A percentile compares a stretch with the other conserved stretches of the same genome.
These are phyloP conservation scores for Agrotis ipsilon DNA, from an alignment of 2,888 invertebrate genomes.

Conservation along the genomic window DNA sequence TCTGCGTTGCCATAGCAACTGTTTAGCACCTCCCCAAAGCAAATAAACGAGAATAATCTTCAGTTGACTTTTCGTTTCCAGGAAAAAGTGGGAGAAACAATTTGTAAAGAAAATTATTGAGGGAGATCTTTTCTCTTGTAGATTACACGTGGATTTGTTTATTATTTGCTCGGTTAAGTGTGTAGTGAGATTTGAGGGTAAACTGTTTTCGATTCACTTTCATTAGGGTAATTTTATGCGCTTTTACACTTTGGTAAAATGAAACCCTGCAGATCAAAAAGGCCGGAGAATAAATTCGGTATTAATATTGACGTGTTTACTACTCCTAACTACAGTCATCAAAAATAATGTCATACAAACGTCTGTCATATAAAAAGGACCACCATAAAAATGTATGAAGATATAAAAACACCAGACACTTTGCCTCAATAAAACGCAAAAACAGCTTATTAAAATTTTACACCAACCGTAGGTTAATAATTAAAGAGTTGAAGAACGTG, in stretches of 20 bases:
- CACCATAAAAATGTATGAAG: slow-evolving; percentile 57
- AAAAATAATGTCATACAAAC: slow-evolving; percentile 48
- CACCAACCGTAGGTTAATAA: slow-evolving; percentile 61
- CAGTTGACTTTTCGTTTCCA: slow-evolving; percentile 56
- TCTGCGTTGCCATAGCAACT: slow-evolving; percentile 59
- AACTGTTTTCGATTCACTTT: slow-evolving; percentile 13
- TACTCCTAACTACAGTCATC: slow-evolving; percentile 30
- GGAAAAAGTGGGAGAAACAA: slow-evolving; percentile 38
- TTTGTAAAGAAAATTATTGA: slow-evolving; percentile 49
- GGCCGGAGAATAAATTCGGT: not conserved
- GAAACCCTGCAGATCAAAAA: slow-evolving; percentile 1
- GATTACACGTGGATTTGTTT: slow-evolving; percentile 30
- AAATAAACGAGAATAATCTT: slow-evolving; percentile 52
- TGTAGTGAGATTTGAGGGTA: slow-evolving; percentile 10
- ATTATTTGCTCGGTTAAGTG: slow-evolving; percentile 27
- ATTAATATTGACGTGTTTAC: slow-evolving; percentile 23
- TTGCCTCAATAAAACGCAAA: slow-evolving; percentile 60
- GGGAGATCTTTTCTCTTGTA: slow-evolving; percentile 28
- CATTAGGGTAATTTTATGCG: slow-evolving; percentile 12
- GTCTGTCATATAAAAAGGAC: slow-evolving; percentile 38
- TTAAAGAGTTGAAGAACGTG: slow-evolving; percentile 65
- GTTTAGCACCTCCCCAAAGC: slow-evolving; percentile 37
- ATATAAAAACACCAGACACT: slow-evolving; percentile 56
- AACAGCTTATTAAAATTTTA: slow-evolving; percentile 64
- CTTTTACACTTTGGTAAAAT: slow-evolving; percentile 32